Base-by-base conservation (phyloP, 2,113 vertebrate genomes). In the Rhinoptilus africanus region DNA sequence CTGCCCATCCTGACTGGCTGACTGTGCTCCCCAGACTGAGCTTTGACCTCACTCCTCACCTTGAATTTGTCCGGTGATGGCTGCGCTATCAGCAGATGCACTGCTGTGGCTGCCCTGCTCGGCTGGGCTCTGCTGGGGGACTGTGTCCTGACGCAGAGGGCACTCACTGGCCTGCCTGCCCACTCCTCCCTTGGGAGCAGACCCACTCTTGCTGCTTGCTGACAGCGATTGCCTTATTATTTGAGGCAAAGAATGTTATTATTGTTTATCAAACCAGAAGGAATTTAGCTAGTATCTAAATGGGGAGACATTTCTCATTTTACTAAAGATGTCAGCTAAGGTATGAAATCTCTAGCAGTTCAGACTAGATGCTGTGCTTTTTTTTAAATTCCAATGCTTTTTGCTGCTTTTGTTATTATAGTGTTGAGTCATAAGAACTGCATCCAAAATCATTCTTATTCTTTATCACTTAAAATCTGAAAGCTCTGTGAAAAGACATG, bases 71-170 rank as follows among this genome's bases (percentile, higher is more conserved):
- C 66, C 0, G 0, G 35, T 11, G 75, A 24, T 28, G 32, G 6
- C 8, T 37, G 63, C 14, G 9, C 50, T 23, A 9, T 6, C 1
- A 2, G 60, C 2, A 1, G 37, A 13, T 27, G 48, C 2, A 0
- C 37, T 53, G 28, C 64, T 67, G n/a, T 1, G 8, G 17, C 32
- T 1, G 0, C 18, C 3, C n/a, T 67, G 23, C 48, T 14, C 76
- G 41, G 37, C 26, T 51, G 41, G 30, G 16, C 37, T 64, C 16
- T 2, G 1, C 30, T 37, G 34, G 1, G 2, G 21, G 45, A 30
- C 30, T 35, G 41, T 4, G 1, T 28, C 34, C 10, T 1, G 0
- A 5, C 4, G 0, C 7, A 17, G 30, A 73, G 34, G 14, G 20
- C 22, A 4, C 20, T 7, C 22, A 4, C 20, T 7, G 13, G 9